These are phyloP conservation scores for Caenorhabditis zanzibari DNA, from an alignment of 2,888 invertebrate genomes.

Conservation along the genomic window DNA sequence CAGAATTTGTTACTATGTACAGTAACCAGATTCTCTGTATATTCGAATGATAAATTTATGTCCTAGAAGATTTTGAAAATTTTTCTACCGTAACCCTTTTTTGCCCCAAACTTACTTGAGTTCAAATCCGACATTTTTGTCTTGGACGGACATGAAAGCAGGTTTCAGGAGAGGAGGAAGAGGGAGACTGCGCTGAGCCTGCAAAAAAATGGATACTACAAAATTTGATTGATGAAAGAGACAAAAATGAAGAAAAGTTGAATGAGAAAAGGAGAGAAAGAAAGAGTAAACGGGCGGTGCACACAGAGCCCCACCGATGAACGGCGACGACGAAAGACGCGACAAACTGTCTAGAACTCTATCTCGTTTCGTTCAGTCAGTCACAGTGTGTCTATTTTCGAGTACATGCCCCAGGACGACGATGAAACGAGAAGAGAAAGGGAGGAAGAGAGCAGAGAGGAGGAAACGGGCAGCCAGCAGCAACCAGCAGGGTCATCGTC, in stretches of 20 bases:
- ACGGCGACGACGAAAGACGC: constrained; percentile 53
- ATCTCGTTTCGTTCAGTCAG: constrained; percentile 46
- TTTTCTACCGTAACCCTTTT: not conserved
- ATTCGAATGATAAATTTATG: not conserved
- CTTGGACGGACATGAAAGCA: constrained; percentile 68
- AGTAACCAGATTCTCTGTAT: not conserved
- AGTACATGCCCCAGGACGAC: constrained; percentile 45
- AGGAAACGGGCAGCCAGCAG: constrained; percentile 45
- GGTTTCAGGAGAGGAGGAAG: constrained; percentile 69
- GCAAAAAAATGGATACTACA: constrained; percentile 23
- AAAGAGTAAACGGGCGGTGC: constrained; percentile 49
- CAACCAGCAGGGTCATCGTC: constrained; percentile 50
- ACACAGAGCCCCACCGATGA: constrained; percentile 43
- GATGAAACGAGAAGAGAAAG: constrained; percentile 18
- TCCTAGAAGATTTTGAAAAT: not conserved
- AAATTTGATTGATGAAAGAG: constrained; percentile 13
- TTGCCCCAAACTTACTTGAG: constrained; percentile 56
- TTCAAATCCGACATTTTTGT: constrained; percentile 68
- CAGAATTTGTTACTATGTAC: constrained; percentile 11
- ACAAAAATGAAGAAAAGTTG: constrained; percentile 7
- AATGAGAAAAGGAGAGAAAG: constrained; percentile 11
- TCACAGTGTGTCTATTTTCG: constrained; percentile 54
- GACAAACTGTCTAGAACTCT: constrained; percentile 62
- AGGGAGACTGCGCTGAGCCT: constrained; percentile 71
- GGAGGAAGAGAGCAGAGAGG: constrained; percentile 36